Base-by-base conservation (phyloP, 2,797 vertebrate genomes). In the Hoplostethus atlanticus region DNA sequence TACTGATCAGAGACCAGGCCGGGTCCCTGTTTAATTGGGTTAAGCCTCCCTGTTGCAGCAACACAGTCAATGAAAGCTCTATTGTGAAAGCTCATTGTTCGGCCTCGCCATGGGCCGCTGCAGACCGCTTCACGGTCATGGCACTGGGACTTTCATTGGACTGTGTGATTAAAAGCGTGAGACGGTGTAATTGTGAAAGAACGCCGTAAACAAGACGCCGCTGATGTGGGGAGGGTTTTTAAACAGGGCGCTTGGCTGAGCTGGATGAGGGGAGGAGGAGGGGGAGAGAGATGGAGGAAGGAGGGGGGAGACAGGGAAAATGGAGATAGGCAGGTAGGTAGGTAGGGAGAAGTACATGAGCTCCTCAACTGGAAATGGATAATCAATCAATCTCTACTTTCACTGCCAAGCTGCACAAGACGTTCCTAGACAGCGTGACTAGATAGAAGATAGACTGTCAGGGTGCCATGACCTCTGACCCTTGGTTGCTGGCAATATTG, bases 21-120 rank as follows among this genome's bases (percentile, higher is more conserved):
- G 13, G 25, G 8, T 46, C 31, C 25, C 25, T 28, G 25, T 72
- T 51, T 67, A 71, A 71, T 47, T 13, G 55, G 78, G 38, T 66
- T 80, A 80, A 74, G 38, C 64, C 57, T 70, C 40, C 4, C 3
- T 9, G 61, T 62, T 63, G 73, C 82, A 42, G 72, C 67, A 81
- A 46, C 52, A 16, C 28, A 16, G 21, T 16, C 59, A 46, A 62
- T 77, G 46, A 81, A 78, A 61, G 81, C 61, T 59, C 56, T 10
- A 15, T 88, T 86, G 85, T 89, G 79, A 7, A 13, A 15, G 51
- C 1, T 3, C 0, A 10, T 55, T 52, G 52, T 62, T 68, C 53
- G 47, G 47, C 47, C 21, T 5, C 48, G 7, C 12, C 15, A n/a
- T 51, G 17, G n/a, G 21, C 47, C 6, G 16, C 17, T 25, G 1